Evolutionary conservation across 2,888 invertebrate species (phyloP).

Genomic region (Pterostichus madidus): DNA sequence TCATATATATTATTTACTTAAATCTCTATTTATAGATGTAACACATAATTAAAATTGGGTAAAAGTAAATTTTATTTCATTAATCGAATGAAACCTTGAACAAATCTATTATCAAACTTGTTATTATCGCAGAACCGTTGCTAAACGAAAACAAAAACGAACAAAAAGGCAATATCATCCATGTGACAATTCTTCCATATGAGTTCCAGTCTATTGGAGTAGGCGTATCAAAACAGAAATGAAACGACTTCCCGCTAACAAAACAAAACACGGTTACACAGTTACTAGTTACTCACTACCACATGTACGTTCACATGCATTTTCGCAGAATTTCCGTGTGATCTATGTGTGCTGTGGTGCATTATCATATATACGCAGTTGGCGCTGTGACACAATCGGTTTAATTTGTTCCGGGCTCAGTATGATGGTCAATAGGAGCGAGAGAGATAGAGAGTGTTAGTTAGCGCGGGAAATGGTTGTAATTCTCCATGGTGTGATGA

Average conservation of each 20-base stretch:
- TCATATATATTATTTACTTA: no score
- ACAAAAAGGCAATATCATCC: constrained; percentile 25
- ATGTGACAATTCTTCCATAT: constrained; percentile 20
- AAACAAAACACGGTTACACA: constrained; percentile 9
- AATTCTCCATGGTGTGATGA: constrained; percentile 25
- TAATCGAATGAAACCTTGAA: neutral
- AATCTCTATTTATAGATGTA: no score
- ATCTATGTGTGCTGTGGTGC: constrained; percentile 1
- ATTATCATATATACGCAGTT: constrained; percentile 37
- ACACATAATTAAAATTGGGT: no score
- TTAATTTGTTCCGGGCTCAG: constrained; percentile 32
- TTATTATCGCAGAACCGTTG: neutral
- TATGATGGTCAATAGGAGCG: neutral
- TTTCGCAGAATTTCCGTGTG: constrained; percentile 23
- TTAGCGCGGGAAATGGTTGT: constrained; percentile 41
- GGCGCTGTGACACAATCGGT: constrained; percentile 37
- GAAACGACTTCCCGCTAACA: neutral
- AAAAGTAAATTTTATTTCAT: no score
- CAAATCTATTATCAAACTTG: constrained; percentile 32
- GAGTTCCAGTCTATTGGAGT: neutral
- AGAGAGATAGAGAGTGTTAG: constrained; percentile 2
- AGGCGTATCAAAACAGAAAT: constrained; percentile 40
- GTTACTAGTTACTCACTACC: neutral
- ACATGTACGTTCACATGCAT: neutral
- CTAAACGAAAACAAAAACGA: constrained; percentile 12